These are phyloP conservation scores for Pecten maximus DNA, from an alignment of 2,888 invertebrate species.

Conservation along the genomic window DNA sequence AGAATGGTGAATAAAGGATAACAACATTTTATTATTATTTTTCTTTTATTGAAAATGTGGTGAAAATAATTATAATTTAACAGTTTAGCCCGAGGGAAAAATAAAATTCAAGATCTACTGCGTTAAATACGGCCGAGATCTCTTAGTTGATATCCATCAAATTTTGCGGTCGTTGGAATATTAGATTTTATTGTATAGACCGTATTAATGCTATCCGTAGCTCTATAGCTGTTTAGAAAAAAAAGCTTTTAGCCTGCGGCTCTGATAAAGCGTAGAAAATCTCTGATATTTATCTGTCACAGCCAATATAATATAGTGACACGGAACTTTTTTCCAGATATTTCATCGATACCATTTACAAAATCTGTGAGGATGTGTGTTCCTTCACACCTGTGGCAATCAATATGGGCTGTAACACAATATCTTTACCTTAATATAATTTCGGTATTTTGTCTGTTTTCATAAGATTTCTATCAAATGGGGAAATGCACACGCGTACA, in stretches of 20 bases:
- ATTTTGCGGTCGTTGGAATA: slow-evolving; percentile 29
- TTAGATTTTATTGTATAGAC: background rate
- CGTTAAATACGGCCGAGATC: background rate
- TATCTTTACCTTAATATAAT: background rate
- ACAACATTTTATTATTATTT: slow-evolving; percentile 22
- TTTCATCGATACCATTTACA: background rate
- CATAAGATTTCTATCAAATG: background rate
- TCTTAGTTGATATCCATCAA: background rate
- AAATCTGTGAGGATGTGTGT: background rate
- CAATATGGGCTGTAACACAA: background rate
- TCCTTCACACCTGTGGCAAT: background rate
- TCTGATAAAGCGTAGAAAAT: background rate
- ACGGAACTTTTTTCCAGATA: background rate
- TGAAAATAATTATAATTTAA: slow-evolving; percentile 35
- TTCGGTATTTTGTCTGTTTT: background rate
- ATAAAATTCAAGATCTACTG: background rate
- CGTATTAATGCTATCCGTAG: background rate
- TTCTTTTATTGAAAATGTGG: slow-evolving; percentile 6
- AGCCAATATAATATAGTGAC: background rate
- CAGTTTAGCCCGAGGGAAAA: background rate
- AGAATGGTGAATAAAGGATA: background rate
- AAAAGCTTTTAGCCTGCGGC: background rate
- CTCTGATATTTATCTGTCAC: background rate
- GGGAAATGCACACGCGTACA: background rate
- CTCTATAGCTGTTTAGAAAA: background rate